phyloP scores from a whole-genome alignment of 2,113 vertebrate genomes.

The Hyperopisus bebe region DNA sequence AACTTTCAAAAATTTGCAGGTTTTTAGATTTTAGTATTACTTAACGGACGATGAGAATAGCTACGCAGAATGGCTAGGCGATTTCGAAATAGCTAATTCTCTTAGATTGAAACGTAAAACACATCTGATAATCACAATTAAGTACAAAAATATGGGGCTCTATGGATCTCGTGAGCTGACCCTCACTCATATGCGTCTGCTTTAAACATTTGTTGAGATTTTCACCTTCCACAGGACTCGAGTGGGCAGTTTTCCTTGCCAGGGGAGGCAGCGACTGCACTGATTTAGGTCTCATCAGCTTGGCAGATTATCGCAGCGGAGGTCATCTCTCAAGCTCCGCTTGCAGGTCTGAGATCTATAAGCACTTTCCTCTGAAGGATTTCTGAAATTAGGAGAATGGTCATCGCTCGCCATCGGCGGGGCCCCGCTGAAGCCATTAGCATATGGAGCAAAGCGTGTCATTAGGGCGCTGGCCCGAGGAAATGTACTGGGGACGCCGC shows the following conservation, averaged over 20 bases:
- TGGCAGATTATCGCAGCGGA: not conserved
- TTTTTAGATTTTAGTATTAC: not conserved
- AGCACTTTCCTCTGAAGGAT: slow-evolving; percentile 15
- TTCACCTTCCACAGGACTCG: not conserved
- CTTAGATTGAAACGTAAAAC: not conserved
- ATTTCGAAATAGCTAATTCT: not conserved
- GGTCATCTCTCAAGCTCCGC: not conserved
- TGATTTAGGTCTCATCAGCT: not conserved
- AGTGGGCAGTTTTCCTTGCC: not conserved
- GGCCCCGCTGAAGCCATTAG: slow-evolving; percentile 16
- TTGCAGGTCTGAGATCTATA: slow-evolving; percentile 11
- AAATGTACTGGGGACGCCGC: not conserved
- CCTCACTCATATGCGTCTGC: not conserved
- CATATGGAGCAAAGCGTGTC: not conserved
- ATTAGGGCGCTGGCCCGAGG: not conserved
- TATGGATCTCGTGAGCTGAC: not conserved
- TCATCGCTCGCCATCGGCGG: slow-evolving; percentile 5
- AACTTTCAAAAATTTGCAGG: not conserved
- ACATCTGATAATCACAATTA: not conserved
- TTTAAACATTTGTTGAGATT: not conserved
- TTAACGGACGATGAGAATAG: not conserved
- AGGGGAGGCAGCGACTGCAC: not conserved
- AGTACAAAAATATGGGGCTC: not conserved
- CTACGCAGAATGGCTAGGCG: not conserved
- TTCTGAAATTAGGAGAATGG: slow-evolving; percentile 19